Conservation (phyloP, 92 coral and sea anemone species). For the Palythoa caribaeorum region DNA sequence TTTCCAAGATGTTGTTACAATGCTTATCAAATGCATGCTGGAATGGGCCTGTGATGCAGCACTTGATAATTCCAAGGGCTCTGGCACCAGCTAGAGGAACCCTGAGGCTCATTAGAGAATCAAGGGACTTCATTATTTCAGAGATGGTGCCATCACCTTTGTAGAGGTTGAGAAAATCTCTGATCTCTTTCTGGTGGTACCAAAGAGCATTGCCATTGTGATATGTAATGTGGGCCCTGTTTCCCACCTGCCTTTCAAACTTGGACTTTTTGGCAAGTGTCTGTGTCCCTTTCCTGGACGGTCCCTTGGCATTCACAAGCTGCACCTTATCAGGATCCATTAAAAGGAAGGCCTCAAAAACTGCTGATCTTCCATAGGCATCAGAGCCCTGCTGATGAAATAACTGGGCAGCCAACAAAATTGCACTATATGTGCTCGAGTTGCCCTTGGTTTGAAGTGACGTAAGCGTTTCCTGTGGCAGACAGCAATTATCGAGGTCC, state of each 20-base stretch:
- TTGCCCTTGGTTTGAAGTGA: slow-evolving; percentile 6
- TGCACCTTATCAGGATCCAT: not conserved
- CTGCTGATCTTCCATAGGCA: not conserved
- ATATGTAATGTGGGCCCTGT: slow-evolving; percentile 34
- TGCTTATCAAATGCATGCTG: slow-evolving; percentile 14
- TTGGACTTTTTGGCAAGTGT: slow-evolving; percentile 23
- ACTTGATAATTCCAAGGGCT: slow-evolving; percentile 21
- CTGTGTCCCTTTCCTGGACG: slow-evolving; percentile 34
- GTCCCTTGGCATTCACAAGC: not conserved
- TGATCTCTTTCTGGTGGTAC: slow-evolving; percentile 35
- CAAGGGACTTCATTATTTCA: slow-evolving; percentile 17
- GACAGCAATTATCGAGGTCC: slow-evolving; percentile 13
- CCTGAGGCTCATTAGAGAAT: slow-evolving; percentile 10
- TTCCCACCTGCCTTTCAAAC: slow-evolving; percentile 38
- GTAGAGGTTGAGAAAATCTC: not conserved
- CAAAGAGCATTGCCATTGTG: slow-evolving; percentile 44
- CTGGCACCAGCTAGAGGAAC: slow-evolving; percentile 31
- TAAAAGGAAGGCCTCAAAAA: not conserved
- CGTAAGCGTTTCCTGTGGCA: slow-evolving; percentile 13
- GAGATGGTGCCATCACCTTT: slow-evolving; percentile 25
- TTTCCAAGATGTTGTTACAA: not conserved
- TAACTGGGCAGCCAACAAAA: slow-evolving; percentile 6
- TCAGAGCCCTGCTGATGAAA: not conserved
- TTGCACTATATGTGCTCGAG: slow-evolving; percentile 3
- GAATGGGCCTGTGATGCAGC: not conserved